Conservation (phyloP, 2,888 invertebrate species). For the Sympetrum striolatum region DNA sequence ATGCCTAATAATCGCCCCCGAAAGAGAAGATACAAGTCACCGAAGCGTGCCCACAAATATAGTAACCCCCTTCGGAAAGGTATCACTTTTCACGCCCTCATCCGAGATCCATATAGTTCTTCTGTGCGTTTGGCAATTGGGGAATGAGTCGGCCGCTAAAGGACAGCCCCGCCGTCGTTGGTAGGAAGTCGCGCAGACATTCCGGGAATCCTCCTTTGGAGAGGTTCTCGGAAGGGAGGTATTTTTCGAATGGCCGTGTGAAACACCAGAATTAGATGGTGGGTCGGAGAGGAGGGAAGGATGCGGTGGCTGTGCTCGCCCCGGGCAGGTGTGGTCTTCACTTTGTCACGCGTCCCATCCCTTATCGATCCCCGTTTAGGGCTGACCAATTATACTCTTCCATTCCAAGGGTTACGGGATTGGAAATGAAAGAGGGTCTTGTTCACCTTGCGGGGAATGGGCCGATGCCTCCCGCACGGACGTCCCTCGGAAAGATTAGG, state of each 20-base stretch:
- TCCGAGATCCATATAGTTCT: neutral
- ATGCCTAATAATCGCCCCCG: neutral
- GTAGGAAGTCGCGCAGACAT: neutral
- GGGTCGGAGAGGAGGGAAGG: neutral
- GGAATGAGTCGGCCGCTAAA: neutral
- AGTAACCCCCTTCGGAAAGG: neutral
- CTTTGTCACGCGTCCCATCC: neutral
- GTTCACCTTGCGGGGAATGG: neutral
- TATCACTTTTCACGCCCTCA: neutral
- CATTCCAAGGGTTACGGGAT: neutral
- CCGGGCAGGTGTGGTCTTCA: neutral
- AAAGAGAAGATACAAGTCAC: neutral
- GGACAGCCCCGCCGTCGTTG: neutral
- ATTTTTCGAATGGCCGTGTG: conserved; percentile 20
- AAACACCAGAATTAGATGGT: conserved; percentile 20
- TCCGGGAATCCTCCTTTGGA: conserved; percentile 1
- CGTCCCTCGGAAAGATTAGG: neutral
- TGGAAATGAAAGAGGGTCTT: neutral
- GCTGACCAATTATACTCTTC: conserved; percentile 7
- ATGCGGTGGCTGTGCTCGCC: neutral
- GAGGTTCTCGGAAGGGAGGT: conserved; percentile 21
- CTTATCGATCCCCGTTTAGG: neutral
- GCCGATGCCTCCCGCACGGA: neutral
- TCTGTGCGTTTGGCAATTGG: neutral
- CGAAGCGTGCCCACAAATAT: neutral